These are phyloP conservation scores for Ramphastos sulfuratus DNA, from an alignment of 2,113 vertebrate genomes.

Conservation along the genomic window DNA sequence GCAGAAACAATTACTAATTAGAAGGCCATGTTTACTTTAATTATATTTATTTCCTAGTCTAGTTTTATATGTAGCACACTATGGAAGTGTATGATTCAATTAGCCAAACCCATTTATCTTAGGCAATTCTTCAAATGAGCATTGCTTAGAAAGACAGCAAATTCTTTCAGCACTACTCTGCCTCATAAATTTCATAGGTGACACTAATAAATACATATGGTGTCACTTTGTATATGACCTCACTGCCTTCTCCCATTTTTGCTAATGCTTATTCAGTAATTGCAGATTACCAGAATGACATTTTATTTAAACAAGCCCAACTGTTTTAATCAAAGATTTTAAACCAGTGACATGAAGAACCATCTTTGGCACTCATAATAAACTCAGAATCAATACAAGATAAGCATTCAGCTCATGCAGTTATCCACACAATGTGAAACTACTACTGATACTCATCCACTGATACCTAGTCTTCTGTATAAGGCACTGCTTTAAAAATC, in stretches of 20 bases:
- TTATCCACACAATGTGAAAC: neutral
- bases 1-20: constrained; percentile 85
- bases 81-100: constrained; percentile 81
- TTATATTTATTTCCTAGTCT: constrained; percentile 82
- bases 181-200: constrained; percentile 64
- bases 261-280: constrained; percentile 27
- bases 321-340: constrained; percentile 34
- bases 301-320: neutral
- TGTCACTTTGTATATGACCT: constrained; percentile 33
- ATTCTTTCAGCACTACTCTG: constrained; percentile 56
- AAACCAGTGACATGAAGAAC: neutral
- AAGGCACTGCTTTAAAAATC: neutral
- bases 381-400: neutral
- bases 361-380: constrained; percentile 1
- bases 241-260: constrained; percentile 14
- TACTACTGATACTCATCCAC: neutral
- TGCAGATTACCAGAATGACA: constrained; percentile 21
- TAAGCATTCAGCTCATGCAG: neutral
- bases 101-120: constrained; percentile 78
- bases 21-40: constrained; percentile 82
- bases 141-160: constrained; percentile 64
- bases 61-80: constrained; percentile 74
- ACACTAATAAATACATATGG: constrained; percentile 51
- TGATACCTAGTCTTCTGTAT: neutral
- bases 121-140: constrained; percentile 74